Percentiles rank a stretch among this genome's conserved stretches.
phyloP scores from a whole-genome alignment of 2,113 vertebrate species.

The Callocephalon fimbriatum region DNA sequence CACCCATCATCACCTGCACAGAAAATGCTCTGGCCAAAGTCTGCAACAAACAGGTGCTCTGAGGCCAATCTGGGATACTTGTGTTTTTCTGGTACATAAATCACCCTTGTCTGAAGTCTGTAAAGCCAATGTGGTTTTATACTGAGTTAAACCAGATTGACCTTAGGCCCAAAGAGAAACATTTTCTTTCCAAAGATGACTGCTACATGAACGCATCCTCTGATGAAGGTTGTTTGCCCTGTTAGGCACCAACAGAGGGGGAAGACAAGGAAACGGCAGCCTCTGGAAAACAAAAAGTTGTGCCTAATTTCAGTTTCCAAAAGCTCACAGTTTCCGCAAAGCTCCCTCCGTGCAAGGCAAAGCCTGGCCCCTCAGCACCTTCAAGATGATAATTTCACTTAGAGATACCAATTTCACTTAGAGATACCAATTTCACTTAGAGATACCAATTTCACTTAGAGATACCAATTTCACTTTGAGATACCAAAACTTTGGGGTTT shows the following conservation, averaged over 20 bases:
- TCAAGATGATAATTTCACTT: background rate
- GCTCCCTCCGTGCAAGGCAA: background rate
- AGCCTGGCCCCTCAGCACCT: background rate
- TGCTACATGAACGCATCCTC: fast-evolving
- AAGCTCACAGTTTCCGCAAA: background rate
- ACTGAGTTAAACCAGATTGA: background rate
- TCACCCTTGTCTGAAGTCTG: background rate
- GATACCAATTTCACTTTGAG: background rate
- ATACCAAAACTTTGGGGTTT: background rate
- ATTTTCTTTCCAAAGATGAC: background rate
- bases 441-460: background rate
- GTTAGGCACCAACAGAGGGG: background rate
- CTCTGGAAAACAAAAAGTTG: background rate
- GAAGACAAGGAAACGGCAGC: background rate
- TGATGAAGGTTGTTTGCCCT: background rate
- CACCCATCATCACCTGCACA: fast-evolving
- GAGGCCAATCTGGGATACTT: background rate
- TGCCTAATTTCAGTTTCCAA: background rate
- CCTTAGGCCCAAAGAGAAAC: background rate
- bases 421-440: background rate
- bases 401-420: background rate
- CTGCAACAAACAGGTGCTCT: fast-evolving
- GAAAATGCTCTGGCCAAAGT: background rate
- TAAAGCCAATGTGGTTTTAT: background rate
- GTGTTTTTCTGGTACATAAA: background rate